Conservation (phyloP, 2,113 vertebrate species). For the Semicossyphus pulcher region DNA sequence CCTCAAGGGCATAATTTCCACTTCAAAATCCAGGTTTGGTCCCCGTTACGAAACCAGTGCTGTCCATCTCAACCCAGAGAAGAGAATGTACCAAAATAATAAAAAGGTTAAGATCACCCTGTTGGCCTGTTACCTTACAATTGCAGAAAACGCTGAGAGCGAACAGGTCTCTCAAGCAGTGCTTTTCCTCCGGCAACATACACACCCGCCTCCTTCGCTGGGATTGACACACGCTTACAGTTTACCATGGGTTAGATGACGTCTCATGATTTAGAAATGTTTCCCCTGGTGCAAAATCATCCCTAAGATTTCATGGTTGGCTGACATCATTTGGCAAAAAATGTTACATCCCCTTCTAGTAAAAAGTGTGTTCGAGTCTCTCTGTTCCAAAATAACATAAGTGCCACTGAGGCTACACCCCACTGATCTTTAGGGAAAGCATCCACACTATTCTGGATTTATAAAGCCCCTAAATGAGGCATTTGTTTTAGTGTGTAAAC, state of each 20-base stretch:
- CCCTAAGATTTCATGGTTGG: neutral
- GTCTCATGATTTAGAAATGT: neutral
- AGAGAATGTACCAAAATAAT: conserved; percentile 1
- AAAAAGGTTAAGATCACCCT: neutral
- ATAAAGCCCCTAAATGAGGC: no score
- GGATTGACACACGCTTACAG: neutral
- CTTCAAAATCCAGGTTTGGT: conserved; percentile 32
- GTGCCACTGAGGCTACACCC: no score
- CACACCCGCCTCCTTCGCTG: neutral
- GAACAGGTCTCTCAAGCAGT: neutral
- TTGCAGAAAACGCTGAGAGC: neutral
- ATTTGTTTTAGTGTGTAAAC: no score
- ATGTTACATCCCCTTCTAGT: no score
- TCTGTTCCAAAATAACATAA: no score
- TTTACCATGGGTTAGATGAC: neutral
- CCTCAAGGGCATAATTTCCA: conserved; percentile 28
- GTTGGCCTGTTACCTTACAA: neutral
- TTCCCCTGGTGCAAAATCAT: neutral
- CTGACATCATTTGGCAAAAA: no score
- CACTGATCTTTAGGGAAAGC: no score
- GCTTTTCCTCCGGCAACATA: neutral
- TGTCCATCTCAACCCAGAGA: conserved; percentile 5
- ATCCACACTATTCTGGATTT: no score
- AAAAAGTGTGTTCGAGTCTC: no score
- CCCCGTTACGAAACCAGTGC: neutral